Conservation (phyloP, 2,797 vertebrate genomes). For the Oophaga sylvatica region DNA sequence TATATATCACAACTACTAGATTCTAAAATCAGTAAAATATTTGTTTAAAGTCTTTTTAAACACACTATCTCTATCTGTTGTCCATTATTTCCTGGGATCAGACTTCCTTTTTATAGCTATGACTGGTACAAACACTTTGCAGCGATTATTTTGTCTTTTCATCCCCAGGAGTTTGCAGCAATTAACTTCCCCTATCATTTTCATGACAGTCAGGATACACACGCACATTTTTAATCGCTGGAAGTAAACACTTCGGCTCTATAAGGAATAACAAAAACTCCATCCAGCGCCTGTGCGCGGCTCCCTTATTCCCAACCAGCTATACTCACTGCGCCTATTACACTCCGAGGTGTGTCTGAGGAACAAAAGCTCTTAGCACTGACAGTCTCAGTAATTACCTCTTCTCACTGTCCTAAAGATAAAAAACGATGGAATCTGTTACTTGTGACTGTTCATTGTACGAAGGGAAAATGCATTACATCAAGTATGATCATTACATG, state of each 20-base stretch:
- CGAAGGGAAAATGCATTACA: not conserved
- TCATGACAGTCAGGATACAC: slow-evolving; percentile 31
- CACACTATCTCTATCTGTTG: not conserved
- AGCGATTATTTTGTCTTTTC: slow-evolving; percentile 4
- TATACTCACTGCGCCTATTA: slow-evolving; percentile 32
- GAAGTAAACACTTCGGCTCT: slow-evolving; percentile 11
- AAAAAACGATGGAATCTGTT: slow-evolving; percentile 12
- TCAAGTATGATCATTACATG: not conserved
- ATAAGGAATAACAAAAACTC: slow-evolving; percentile 31
- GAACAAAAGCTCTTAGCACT: slow-evolving; percentile 25
- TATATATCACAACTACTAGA: too few relatives aligned
- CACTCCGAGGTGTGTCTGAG: slow-evolving; percentile 10
- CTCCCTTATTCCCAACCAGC: slow-evolving; percentile 27
- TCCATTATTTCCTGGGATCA: not conserved
- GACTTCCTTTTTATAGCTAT: not conserved
- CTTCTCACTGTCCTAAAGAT: not conserved
- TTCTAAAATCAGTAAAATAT: too few relatives aligned
- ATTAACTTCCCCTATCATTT: slow-evolving; percentile 42
- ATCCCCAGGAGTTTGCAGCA: slow-evolving; percentile 16
- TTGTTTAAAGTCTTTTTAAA: not conserved
- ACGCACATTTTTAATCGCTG: slow-evolving; percentile 15
- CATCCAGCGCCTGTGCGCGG: not conserved
- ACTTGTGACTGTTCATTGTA: not conserved
- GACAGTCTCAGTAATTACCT: slow-evolving; percentile 16
- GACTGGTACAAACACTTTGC: not conserved